Percentiles rank a stretch among this genome's conserved stretches.
phyloP scores from a whole-genome alignment of 2,888 invertebrate genomes.

The Campopleginae sp. region DNA sequence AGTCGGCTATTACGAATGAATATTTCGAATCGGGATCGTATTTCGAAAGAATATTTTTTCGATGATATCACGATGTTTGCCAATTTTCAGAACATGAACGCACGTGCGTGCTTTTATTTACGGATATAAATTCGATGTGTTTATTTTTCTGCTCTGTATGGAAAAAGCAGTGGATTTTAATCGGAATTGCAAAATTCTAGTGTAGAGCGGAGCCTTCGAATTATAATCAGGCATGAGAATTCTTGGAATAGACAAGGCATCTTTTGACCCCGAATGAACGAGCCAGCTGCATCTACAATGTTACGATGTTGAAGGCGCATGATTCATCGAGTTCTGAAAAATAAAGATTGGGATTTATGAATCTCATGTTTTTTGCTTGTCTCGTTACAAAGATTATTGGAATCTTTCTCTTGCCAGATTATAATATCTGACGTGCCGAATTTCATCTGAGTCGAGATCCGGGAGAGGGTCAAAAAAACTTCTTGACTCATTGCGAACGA shows the following conservation, averaged over 20 bases:
- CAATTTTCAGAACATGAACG: not conserved
- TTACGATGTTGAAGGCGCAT: constrained; percentile 3
- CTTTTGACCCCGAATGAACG: constrained; percentile 48
- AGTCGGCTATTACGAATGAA: not conserved
- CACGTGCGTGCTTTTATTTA: not conserved
- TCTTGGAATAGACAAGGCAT: constrained; percentile 42
- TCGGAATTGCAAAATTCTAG: constrained; percentile 32
- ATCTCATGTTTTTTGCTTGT: not conserved
- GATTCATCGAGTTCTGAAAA: constrained; percentile 21
- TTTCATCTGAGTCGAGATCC: not conserved
- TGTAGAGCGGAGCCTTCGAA: constrained; percentile 6
- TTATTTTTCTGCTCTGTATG: constrained; percentile 5
- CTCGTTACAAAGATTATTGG: not conserved
- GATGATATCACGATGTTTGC: not conserved
- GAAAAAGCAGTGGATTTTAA: not conserved
- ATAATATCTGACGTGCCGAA: constrained; percentile 6
- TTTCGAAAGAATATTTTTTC: not conserved
- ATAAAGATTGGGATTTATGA: not conserved
- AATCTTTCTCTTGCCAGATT: not conserved
- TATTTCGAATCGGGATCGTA: not conserved
- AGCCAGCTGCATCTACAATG: constrained; percentile 30
- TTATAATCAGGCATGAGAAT: constrained; percentile 17
- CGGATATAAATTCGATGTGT: not conserved
- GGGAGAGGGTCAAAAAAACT: constrained; percentile 36
- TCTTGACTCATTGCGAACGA: constrained; percentile 14